These are phyloP conservation scores for Stenotaenia linearis DNA, from an alignment of 2,888 invertebrate genomes.

Conservation along the genomic window DNA sequence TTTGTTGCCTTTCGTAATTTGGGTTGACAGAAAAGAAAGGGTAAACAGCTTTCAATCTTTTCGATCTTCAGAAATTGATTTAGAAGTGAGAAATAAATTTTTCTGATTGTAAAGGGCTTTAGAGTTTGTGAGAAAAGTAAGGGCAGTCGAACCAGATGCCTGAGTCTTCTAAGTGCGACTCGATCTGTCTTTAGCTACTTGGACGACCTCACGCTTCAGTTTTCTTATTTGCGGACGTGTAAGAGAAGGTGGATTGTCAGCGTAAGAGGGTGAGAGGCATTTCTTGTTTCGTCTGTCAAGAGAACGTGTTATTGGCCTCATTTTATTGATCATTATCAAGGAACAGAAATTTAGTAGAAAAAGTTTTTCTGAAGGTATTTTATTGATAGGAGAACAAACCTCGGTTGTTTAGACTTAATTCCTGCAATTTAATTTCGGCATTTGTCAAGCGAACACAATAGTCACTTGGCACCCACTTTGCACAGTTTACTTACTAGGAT, in stretches of 20 bases:
- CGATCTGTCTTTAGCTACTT: constrained; percentile 20
- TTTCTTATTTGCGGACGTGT: constrained; percentile 20
- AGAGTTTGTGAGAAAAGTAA: background rate
- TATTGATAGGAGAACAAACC: background rate
- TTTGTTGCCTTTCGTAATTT: background rate
- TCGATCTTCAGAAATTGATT: background rate
- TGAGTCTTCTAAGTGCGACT: background rate
- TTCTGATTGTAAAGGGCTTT: background rate
- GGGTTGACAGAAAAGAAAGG: background rate
- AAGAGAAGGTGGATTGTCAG: background rate
- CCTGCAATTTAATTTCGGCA: background rate
- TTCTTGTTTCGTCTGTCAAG: constrained; percentile 12
- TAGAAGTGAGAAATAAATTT: background rate
- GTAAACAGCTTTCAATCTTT: background rate
- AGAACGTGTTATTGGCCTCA: constrained; percentile 16
- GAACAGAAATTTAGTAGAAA: background rate
- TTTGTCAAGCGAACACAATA: background rate
- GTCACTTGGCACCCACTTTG: background rate
- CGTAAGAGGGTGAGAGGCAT: background rate
- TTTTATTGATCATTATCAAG: constrained; percentile 18
- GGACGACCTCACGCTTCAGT: constrained; percentile 7
- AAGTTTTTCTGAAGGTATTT: background rate
- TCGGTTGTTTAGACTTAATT: background rate
- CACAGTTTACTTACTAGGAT: background rate
- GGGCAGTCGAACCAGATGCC: background rate